Evolutionary conservation across 2,797 vertebrate genomes (phyloP), one percentile per base, ranked within the genome.

Genomic region (Siniperca undulata): DNA sequence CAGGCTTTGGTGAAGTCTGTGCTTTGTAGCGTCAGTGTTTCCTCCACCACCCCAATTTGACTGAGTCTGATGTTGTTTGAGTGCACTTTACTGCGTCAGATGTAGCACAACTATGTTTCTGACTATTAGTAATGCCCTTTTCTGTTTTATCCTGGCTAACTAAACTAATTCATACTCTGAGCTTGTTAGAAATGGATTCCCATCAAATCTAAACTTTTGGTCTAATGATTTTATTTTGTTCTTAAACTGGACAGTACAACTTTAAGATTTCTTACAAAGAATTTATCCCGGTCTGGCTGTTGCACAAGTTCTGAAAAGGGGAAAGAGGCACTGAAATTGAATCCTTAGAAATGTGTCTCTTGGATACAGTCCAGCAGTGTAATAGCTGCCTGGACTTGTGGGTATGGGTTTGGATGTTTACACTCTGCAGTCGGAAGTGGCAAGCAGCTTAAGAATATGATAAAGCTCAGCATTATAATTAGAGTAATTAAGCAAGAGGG

Each of bases 311-410:
- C 84, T 82, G 80, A 77, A 88, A 92, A 84, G 78, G 78, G 87
- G 80, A 88, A 88, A 85, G 81, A 91, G 77, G 78, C 89, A 82
- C 83, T 95, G 95, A 95, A 96, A 96, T 90, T 11, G 80, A 95
- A 96, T 94, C 94, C 94, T 89, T 91, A 95, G 95, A 96, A 96
- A 95, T 96, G 93, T 92, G 93, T 92, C 80, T 92, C 78, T 94
- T 96, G 96, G 95, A 92, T 70, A 1, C 65, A 36, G 83, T 95
- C 94, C 95, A 95, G 81, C 69, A 11, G 81, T 62, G 88, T 93
- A 94, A 95, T 93, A 88, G 93, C 90, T 89, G 89, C 91, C 94
- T 86, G 81, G 84, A 88, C 83, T 89, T 92, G 92, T 91, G 94
- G 93, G 90, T 91, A 86, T 86, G 83, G 74, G 74, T 87, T 89